A percentile compares a stretch with the other conserved stretches of the same genome.
Conservation (phyloP, 1,140 invertebrate species). For the Bombus superbus region DNA sequence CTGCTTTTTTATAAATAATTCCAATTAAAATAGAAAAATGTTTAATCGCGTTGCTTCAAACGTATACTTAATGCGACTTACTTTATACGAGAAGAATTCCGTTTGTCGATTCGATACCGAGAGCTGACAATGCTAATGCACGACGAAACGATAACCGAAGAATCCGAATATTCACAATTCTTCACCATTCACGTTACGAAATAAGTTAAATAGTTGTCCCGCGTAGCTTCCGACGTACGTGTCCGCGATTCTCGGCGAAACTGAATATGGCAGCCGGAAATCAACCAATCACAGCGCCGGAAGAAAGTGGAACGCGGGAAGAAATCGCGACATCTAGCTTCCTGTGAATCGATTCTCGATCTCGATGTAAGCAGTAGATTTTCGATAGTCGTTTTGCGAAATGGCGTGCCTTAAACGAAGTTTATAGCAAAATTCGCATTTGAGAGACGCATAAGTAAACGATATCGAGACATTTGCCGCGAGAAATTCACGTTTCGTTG, state of each 20-base stretch:
- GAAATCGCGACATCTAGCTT: not conserved
- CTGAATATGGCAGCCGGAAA: not conserved
- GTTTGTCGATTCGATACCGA: not conserved
- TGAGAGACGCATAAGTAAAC: not conserved
- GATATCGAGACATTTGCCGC: not conserved
- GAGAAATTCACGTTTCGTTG: not conserved
- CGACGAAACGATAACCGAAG: no score
- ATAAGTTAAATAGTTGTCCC: not conserved
- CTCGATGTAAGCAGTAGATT: not conserved
- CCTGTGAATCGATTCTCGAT: no score
- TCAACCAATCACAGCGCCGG: not conserved
- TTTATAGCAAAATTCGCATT: not conserved
- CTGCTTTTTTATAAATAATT: not conserved
- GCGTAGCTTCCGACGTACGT: not conserved
- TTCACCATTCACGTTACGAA: not conserved
- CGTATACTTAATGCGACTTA: no score
- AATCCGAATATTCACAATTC: not conserved
- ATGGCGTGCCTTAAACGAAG: not conserved
- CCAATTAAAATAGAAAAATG: not conserved
- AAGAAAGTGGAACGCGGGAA: not conserved
- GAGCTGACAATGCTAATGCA: not conserved
- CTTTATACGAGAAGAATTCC: not conserved
- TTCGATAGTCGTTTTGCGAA: not conserved
- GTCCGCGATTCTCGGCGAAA: not conserved
- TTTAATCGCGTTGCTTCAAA: not conserved